phyloP scores from a whole-genome alignment of 1,140 invertebrate species.

The Teleopsis dalmanni region DNA sequence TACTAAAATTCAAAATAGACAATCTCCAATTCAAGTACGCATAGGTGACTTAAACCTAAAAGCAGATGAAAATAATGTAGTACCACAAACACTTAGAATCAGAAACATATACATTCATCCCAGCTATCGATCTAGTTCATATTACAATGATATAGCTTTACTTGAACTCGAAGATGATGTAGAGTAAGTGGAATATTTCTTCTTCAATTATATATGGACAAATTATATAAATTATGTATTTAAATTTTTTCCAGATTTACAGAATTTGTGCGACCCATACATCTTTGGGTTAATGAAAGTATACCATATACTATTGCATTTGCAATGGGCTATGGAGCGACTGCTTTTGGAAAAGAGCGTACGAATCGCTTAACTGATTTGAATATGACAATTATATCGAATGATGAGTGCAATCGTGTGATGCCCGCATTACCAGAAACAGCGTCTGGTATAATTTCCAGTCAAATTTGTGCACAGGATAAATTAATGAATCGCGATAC shows the following conservation, averaged over 20 bases:
- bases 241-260: constrained; percentile 19
- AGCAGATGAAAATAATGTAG: constrained; percentile 16
- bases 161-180: constrained; percentile 20
- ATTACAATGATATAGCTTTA: constrained; percentile 37
- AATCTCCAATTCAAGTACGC: constrained; percentile 26
- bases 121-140: constrained; percentile 18
- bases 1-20: constrained; percentile 17
- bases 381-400: constrained; percentile 31
- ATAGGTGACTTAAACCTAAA: constrained; percentile 32
- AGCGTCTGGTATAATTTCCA: constrained; percentile 23
- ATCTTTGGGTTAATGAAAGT: constrained; percentile 22
- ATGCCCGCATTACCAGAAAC: constrained; percentile 25
- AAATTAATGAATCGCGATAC: constrained; percentile 30
- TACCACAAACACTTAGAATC: constrained; percentile 22
- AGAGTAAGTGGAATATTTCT: constrained; percentile 18
- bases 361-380: constrained; percentile 34
- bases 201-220: not conserved
- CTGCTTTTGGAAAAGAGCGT: constrained; percentile 25
- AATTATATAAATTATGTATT: not conserved
- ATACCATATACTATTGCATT: constrained; percentile 31
- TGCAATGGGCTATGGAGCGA: constrained; percentile 39
- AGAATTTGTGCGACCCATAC: constrained; percentile 31
- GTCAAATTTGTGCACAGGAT: constrained; percentile 35
- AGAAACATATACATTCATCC: constrained; percentile 22
- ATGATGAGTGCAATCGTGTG: constrained; percentile 28